Evolutionary conservation across 2,113 vertebrate genomes (phyloP), one percentile per base, ranked within the genome.

Genomic region (Rostratula benghalensis): DNA sequence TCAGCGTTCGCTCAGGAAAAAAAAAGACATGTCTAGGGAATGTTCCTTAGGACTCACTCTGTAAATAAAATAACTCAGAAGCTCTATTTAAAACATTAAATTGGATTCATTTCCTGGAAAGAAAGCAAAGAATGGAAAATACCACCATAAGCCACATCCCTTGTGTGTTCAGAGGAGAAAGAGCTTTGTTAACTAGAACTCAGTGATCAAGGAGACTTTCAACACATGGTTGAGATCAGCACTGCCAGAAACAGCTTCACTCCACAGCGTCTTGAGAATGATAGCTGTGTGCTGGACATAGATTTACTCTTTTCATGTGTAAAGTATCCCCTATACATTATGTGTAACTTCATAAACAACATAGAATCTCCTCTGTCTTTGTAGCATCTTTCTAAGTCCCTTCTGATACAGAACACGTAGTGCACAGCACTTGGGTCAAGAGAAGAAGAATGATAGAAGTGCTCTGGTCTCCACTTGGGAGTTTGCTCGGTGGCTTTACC

Each of bases 101-200:
- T 89, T 82, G 21, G 13, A 59, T 73, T 61, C 2, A 18, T 70
- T 89, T 92, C 59, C 28, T 70, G 39, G 59, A 83, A 94, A 71
- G n/a, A 60, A 90, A 75, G 23, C n/a, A 67, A 70, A 69, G 35
- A 83, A 53, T 89, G 41, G 86, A 84, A 88, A 91, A 31, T 60
- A 75, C 13, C 14, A 30, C 41, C 1, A 1, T 53, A 65, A 89
- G 37, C 50, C 37, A 57, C 37, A 45, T 81, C 51, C 22, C 27
- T 24, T 76, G 37, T 1, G 3, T 25, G 20, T 76, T 90, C n/a
- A 77, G 67, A 73, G 28, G 67, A 74, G 10, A 19, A 68, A 24
- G 53, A 65, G 6, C 69, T 90, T 89, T 73, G 71, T 30, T 89
- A 87, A 76, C n/a, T 63, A 64, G 22, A 77, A 70, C 41, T 90